Evolutionary conservation across 2,113 vertebrate genomes (phyloP).

Genomic region (Heterotilapia buettikoferi): DNA sequence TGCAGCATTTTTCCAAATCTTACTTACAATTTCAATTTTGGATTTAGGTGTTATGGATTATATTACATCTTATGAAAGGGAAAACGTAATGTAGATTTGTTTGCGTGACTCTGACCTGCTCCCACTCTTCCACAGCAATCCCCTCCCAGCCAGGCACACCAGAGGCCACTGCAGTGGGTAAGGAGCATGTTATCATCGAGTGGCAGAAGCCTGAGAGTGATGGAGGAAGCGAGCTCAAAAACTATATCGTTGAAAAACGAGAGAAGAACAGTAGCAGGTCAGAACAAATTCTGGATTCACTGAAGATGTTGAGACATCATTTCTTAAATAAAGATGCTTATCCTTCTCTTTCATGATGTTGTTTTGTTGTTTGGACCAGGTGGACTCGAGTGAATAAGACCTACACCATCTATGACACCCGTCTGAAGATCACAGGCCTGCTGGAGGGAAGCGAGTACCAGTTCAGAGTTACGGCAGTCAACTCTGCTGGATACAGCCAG

Average conservation of each 20-base stretch:
- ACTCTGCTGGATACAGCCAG: conserved; percentile 90
- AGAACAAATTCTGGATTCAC: neutral
- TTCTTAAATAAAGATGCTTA: neutral
- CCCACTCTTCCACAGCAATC: conserved; percentile 70
- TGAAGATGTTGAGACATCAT: neutral
- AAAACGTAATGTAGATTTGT: neutral
- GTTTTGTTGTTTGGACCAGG: conserved; percentile 56
- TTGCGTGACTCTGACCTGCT: neutral
- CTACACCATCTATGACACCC: conserved; percentile 90
- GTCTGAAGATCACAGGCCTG: conserved; percentile 88
- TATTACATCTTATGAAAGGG: neutral
- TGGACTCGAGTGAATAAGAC: conserved; percentile 97
- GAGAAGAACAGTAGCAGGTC: conserved; percentile 92
- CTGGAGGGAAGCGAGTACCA: conserved; percentile 94
- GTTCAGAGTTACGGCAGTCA: conserved; percentile 93
- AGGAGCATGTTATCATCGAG: conserved; percentile 94
- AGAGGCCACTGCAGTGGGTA: conserved; percentile 78
- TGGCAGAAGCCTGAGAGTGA: conserved; percentile 94
- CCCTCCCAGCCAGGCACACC: conserved; percentile 85
- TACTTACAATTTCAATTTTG: neutral
- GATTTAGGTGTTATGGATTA: neutral
- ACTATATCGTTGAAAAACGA: conserved; percentile 93
- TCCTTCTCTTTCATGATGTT: neutral
- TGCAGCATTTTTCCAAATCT: neutral
- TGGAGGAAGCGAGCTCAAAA: conserved; percentile 92